Base-by-base conservation (phyloP, 2,888 invertebrate genomes). In the Endotricha flammealis region DNA sequence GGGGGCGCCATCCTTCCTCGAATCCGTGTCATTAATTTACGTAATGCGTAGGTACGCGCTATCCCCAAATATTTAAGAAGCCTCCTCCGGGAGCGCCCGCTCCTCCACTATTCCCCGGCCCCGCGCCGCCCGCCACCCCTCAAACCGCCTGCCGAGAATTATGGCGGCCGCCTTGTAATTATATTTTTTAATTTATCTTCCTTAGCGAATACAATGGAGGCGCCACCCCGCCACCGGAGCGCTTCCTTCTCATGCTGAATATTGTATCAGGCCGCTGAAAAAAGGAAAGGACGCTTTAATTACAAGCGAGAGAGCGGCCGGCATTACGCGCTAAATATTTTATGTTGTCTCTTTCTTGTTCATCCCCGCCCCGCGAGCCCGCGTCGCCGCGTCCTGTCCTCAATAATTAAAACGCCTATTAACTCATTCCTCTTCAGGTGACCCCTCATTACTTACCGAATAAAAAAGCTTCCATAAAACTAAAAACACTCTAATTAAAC, bases 171-270 rank as follows among this genome's bases (percentile, higher is more conserved):
- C 88, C 87, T 87, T 88, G 89, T 90, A 90, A 90, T 90, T 90
- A 90, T 89, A 89, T 90, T 90, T 90, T 90, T 90, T 90, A 90
- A 90, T 90, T 90, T 90, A 90, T 90, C 90, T 89, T 90, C 89
- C 89, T 89, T 89, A 89, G 88, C 87, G 88, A 85, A 81, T 83
- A 87, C 87, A 87, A 87, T 87, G 85, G 85, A 83, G 86, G 86
- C 83, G 83, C 86, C 86, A 81, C 86, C 86, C 82, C 71, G 80
- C 83, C 80, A 79, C 83, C 78, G 76, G 64, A 81, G 74, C 80
- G 82, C 83, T 82, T 83, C 85, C 83, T 85, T 82, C 85, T 83
- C 81, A 81, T 83, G 81, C 85, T 85, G 86, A 85, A 85, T 86
- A 86, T 85, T 85, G 86, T 85, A 85, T 86, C 83, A 83, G 85